These are phyloP conservation scores for Apistogramma diplotaenia DNA, from an alignment of 2,113 vertebrate species.

Conservation along the genomic window DNA sequence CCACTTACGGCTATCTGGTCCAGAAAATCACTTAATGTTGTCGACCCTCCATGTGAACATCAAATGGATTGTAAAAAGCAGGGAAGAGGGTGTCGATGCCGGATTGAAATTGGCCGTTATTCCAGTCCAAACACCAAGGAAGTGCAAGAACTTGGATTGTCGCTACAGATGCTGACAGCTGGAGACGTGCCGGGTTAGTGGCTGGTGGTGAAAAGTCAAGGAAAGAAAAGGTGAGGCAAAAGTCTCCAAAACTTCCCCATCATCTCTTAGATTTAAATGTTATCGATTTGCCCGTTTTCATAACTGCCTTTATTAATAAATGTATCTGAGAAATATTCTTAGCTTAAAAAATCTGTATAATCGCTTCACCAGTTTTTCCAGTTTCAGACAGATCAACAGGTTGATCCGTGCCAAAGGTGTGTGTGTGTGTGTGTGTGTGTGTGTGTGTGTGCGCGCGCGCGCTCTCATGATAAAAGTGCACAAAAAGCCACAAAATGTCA, in stretches of 20 bases:
- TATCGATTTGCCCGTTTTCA: not conserved
- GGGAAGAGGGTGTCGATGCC: not conserved
- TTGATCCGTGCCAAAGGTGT: not conserved
- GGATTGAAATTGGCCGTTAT: not conserved
- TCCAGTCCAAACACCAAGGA: not conserved
- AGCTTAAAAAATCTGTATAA: not conserved
- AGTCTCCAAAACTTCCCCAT: no score
- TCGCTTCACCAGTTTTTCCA: not conserved
- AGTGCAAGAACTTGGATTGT: not conserved
- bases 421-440: not conserved
- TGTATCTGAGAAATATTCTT: no score
- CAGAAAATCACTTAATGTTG: not conserved
- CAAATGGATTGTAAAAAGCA: not conserved
- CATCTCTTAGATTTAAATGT: no score
- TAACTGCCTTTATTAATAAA: not conserved
- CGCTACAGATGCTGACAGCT: not conserved
- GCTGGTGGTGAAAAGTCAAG: not conserved
- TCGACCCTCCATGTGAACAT: not conserved
- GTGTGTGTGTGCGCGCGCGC: no score
- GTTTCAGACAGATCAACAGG: not conserved
- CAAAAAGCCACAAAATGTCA: conserved; percentile 57
- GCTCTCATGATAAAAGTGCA: not conserved
- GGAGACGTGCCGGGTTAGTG: not conserved
- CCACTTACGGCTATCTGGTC: not conserved
- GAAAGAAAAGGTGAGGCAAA: not conserved